Evolutionary conservation across 64 coral and sea anemone genomes (phyloP).

Genomic region (Pachyseris speciosa): DNA sequence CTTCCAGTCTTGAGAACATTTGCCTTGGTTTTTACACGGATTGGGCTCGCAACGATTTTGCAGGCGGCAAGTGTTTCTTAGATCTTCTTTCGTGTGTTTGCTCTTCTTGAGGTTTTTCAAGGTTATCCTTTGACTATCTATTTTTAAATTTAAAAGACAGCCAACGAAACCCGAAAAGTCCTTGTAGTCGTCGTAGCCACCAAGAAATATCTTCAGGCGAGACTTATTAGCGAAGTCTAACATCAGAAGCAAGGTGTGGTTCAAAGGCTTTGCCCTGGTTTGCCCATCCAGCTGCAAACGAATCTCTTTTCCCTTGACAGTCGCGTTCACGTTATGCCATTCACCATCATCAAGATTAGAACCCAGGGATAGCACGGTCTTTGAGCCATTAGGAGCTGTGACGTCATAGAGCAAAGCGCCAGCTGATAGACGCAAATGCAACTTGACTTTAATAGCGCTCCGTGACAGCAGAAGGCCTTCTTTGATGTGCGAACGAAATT

Average conservation of each 20-base stretch:
- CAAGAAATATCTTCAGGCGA: conserved; percentile 75
- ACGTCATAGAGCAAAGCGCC: conserved; percentile 63
- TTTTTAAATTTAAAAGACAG: conserved; percentile 77
- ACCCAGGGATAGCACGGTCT: conserved; percentile 39
- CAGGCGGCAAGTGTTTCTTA: neutral
- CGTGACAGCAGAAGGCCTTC: conserved; percentile 68
- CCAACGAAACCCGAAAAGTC: conserved; percentile 77
- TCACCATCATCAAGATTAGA: conserved; percentile 70
- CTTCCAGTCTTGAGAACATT: conserved; percentile 69
- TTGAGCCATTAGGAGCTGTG: conserved; percentile 50
- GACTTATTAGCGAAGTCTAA: conserved; percentile 55
- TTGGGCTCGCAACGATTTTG: conserved; percentile 73
- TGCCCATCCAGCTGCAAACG: conserved; percentile 36
- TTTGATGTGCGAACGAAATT: conserved; percentile 71
- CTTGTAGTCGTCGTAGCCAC: conserved; percentile 13
- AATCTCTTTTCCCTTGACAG: neutral
- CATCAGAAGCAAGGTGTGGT: neutral
- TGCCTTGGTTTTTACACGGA: conserved; percentile 69
- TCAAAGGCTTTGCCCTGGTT: neutral
- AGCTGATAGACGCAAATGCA: conserved; percentile 50
- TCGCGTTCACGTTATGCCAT: conserved; percentile 78
- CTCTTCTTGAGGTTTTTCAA: conserved; percentile 1
- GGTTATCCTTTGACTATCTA: conserved; percentile 60
- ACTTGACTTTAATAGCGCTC: conserved; percentile 51
- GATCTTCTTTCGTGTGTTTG: conserved; percentile 1